A percentile compares a stretch with the other conserved stretches of the same genome.
Conservation (phyloP, 2,113 vertebrate species). For the Brienomyrus brachyistius region DNA sequence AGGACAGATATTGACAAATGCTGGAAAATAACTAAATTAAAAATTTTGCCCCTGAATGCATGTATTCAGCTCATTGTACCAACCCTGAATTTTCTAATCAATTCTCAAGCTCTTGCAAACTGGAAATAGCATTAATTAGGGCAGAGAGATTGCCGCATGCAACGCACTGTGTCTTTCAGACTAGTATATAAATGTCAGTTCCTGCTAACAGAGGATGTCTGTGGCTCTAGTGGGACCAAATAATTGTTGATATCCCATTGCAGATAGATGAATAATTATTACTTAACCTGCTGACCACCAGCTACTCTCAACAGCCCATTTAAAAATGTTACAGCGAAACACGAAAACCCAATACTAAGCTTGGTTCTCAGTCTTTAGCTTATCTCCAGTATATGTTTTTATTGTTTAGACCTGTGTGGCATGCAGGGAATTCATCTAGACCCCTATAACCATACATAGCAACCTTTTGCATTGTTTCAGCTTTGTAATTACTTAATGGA, state of each 20-base stretch:
- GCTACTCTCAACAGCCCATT: neutral
- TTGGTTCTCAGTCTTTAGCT: neutral
- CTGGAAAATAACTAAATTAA: neutral
- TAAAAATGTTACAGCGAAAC: neutral
- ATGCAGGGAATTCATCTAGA: neutral
- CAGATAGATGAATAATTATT: neutral
- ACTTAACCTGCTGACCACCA: neutral
- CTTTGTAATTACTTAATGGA: slow-evolving; percentile 9
- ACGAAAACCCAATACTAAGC: neutral
- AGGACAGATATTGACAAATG: neutral
- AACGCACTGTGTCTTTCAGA: neutral
- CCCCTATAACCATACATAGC: neutral
- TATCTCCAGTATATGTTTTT: neutral
- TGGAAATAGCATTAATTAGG: neutral
- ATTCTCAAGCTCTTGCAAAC: neutral
- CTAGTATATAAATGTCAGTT: neutral
- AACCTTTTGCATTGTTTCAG: neutral
- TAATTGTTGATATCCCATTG: neutral
- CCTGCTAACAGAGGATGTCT: neutral
- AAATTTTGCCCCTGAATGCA: neutral
- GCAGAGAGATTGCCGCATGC: neutral
- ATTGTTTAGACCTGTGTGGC: neutral
- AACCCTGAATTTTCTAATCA: neutral
- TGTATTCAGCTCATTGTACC: neutral
- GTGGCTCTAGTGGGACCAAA: neutral